Evolutionary conservation across 2,113 vertebrate genomes (phyloP), one percentile per base, ranked within the genome.

Genomic region (Pollimyrus isidori): DNA sequence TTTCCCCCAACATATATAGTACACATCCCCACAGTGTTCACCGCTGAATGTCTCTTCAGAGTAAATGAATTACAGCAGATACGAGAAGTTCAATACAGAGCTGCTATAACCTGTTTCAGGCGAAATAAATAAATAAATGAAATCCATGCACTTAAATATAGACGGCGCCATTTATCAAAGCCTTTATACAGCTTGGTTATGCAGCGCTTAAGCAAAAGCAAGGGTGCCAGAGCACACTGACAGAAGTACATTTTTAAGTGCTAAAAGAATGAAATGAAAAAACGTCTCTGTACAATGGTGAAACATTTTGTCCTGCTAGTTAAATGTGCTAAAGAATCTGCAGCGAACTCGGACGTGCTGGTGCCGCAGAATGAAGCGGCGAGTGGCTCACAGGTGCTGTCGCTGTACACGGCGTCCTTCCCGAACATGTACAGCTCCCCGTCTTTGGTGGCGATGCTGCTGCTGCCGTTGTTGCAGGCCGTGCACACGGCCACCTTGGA

Each of bases 391-490:
- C 98, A 98, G 95, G 98, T 97, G 93, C 96, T 97, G 93, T 99
- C 98, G 90, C 98, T 99, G 93, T 99, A 99, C 95, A 99, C 98
- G 73, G 98, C 98, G 94, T 99, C 98, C 95, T 99, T 99, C 90
- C 98, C 98, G 94, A 99, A 99, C 98, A 99, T 99, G 94, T 98
- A 99, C n/a, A 99, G 97, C 91, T 99, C 98, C 92, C 98, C 98
- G 89, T 99, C 98, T 94, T 99, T 99, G 91, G 98, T 99, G 93
- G 98, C 96, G 35, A 99, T 97, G 91, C 98, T 99, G 95, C 98
- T 99, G 94, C 98, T 99, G 93, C 98, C 98, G 83, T 99, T 99
- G 96, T 99, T 99, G 93, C 98, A 99, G 0, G 98, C 98, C 10
- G 98, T 98, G 91, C 97, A 97, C 23, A 99, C 94, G 1, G 98